These are phyloP conservation scores for Olivierus martensii DNA, from an alignment of 1,140 invertebrate species.

Conservation along the genomic window DNA sequence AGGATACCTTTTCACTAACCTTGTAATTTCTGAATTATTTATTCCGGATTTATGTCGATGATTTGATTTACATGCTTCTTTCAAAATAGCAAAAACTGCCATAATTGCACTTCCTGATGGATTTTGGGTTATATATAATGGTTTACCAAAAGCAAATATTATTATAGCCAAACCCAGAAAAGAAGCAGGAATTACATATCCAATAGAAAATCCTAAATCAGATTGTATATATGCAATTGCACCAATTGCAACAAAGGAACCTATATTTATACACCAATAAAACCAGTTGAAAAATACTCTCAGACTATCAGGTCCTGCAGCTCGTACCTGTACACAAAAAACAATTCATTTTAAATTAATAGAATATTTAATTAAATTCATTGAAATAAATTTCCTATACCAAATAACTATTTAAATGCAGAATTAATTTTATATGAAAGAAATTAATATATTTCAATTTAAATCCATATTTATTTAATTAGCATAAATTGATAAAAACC, in stretches of 20 bases:
- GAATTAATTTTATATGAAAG: no score
- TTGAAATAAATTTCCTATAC: no score
- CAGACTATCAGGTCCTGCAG: constrained; percentile 28
- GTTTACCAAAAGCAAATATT: constrained; percentile 23
- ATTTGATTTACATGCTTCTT: constrained; percentile 26
- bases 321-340: constrained; percentile 25
- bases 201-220: constrained; percentile 31
- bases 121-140: constrained; percentile 26
- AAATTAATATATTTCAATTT: no score
- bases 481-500: no score
- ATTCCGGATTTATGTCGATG: neutral
- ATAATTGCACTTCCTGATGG: constrained; percentile 30
- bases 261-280: constrained; percentile 40
- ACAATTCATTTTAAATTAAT: no score
- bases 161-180: constrained; percentile 26
- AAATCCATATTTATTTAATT: no score
- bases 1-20: no score
- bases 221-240: constrained; percentile 34
- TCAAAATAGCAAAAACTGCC: constrained; percentile 33
- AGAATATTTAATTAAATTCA: no score
- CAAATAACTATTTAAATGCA: no score
- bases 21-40: no score
- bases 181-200: constrained; percentile 30
- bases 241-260: constrained; percentile 34
- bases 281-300: constrained; percentile 38